These are phyloP conservation scores for Acanthopagrus latus DNA, from an alignment of 2,797 vertebrate genomes.

Conservation along the genomic window DNA sequence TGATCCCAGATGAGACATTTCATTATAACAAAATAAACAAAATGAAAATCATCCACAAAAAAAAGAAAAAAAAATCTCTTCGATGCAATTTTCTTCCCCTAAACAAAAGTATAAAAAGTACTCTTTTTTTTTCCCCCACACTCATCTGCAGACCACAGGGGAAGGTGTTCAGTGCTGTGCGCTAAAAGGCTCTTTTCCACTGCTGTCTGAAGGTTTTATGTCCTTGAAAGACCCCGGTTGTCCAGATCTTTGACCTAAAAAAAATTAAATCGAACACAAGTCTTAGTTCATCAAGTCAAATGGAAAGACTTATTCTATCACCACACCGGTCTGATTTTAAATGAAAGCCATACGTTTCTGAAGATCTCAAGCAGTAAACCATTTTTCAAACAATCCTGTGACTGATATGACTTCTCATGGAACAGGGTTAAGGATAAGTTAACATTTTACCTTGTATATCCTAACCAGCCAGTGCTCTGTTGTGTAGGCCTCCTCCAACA, in stretches of 20 bases:
- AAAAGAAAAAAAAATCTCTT: conserved; percentile 73
- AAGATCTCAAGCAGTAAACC: neutral
- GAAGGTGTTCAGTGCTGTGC: conserved; percentile 90
- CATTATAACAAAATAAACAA: conserved; percentile 77
- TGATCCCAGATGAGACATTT: conserved; percentile 75
- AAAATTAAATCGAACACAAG: conserved; percentile 1
- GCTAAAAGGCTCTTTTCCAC: conserved; percentile 65
- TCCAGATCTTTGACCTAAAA: conserved; percentile 96
- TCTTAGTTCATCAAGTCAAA: neutral
- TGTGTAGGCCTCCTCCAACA: conserved; percentile 98
- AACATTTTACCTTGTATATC: conserved; percentile 95
- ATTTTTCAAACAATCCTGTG: too few species aligned
- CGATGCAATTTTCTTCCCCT: conserved; percentile 81
- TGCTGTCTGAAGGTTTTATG: conserved; percentile 83
- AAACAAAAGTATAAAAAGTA: conserved; percentile 89
- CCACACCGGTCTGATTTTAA: neutral
- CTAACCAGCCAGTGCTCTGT: conserved; percentile 99
- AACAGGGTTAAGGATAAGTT: neutral
- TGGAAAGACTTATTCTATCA: neutral
- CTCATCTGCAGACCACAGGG: conserved; percentile 85
- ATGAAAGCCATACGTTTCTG: neutral
- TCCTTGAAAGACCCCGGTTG: conserved; percentile 96
- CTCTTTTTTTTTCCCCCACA: conserved; percentile 47
- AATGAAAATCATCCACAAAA: conserved; percentile 69
- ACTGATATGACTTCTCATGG: neutral